Percentiles rank a stretch among this genome's conserved stretches.
Evolutionary conservation across 2,113 vertebrate species (phyloP).

Genomic region (Malurus elegans): DNA sequence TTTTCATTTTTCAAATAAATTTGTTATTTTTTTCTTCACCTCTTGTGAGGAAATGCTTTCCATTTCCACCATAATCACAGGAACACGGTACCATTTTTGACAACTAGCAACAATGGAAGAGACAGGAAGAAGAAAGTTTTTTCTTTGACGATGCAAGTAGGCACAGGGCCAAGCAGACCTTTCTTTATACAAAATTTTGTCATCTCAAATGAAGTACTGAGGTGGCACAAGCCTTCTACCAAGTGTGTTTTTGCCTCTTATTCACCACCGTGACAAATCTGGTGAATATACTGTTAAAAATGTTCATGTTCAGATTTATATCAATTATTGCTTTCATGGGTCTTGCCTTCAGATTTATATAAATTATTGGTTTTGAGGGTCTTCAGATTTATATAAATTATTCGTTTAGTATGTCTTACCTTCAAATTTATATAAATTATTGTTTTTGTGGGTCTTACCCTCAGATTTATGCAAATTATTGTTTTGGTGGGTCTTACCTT

Average conservation of each 20-base stretch:
- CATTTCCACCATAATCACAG: background rate
- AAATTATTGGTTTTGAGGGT: too few relatives aligned
- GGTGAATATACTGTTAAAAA: background rate
- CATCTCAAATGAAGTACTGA: background rate
- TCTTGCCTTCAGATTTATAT: too few relatives aligned
- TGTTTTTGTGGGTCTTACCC: too few relatives aligned
- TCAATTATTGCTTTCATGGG: too few relatives aligned
- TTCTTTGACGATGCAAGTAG: background rate
- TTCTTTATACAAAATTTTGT: background rate
- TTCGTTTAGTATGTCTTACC: too few relatives aligned
- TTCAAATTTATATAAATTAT: too few relatives aligned
- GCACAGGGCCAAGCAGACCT: background rate
- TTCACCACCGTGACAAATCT: background rate
- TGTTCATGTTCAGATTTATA: background rate
- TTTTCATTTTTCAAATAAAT: background rate
- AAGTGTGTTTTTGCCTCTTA: background rate
- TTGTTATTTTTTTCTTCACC: background rate
- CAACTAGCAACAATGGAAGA: background rate
- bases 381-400: too few relatives aligned
- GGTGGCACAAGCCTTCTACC: background rate
- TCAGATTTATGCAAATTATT: too few relatives aligned
- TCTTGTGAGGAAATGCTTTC: background rate
- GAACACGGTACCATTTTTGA: background rate
- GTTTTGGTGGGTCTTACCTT: too few relatives aligned
- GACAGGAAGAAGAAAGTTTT: background rate